Percentiles rank a stretch among this genome's conserved stretches.
phyloP scores from a whole-genome alignment of 2,888 invertebrate species.

The Antheraea assamensis region DNA sequence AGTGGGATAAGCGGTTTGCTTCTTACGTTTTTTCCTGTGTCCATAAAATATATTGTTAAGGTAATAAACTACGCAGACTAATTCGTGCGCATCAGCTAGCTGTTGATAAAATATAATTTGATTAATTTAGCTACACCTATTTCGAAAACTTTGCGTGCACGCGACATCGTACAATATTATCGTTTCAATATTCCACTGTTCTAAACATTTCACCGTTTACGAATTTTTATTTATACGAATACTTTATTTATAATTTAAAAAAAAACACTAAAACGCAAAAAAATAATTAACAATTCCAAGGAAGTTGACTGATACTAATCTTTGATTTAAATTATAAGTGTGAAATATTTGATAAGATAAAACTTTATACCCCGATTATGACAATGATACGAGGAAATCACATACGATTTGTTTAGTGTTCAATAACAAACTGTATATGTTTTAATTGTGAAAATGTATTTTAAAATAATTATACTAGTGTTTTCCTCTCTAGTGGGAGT shows the following conservation, averaged over 20 bases:
- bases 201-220: not conserved
- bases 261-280: not conserved
- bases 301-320: slow-evolving; percentile 26
- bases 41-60: no score
- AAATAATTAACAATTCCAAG: not conserved
- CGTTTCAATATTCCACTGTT: not conserved
- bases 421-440: slow-evolving; percentile 31
- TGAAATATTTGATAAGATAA: slow-evolving; percentile 37
- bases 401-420: slow-evolving; percentile 24
- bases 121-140: not conserved
- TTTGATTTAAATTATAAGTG: slow-evolving; percentile 33
- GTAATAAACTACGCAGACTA: no score
- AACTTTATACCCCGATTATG: slow-evolving; percentile 30
- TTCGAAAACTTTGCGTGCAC: not conserved
- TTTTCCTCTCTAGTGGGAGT: slow-evolving; percentile 4
- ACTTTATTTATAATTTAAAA: no score
- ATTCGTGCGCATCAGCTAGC: no score
- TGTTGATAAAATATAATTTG: not conserved
- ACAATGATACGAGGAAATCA: slow-evolving; percentile 35
- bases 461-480: slow-evolving; percentile 23
- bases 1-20: no score
- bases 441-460: slow-evolving; percentile 29
- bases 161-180: not conserved
- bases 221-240: no score
- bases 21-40: no score